Percentiles rank a stretch among this genome's conserved stretches.
These are phyloP conservation scores for Pyrrhia umbra DNA, from an alignment of 2,888 invertebrate species.

Conservation along the genomic window DNA sequence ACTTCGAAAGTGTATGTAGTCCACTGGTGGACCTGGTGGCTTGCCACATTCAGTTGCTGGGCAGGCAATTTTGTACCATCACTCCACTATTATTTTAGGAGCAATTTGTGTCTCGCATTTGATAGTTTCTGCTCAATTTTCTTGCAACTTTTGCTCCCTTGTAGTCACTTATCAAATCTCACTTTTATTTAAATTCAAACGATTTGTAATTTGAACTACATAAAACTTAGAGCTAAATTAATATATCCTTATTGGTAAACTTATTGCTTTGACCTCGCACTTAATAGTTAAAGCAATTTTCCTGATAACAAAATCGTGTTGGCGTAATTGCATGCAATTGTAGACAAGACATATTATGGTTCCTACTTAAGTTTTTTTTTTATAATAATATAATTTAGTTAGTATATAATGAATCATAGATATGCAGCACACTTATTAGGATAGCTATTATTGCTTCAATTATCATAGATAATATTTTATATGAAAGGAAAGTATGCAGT, in stretches of 20 bases:
- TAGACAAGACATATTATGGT: constrained; percentile 32
- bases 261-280: constrained; percentile 49
- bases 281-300: constrained; percentile 42
- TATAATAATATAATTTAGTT: neutral
- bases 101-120: too few relatives aligned
- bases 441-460: neutral
- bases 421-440: constrained; percentile 14
- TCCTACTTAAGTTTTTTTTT: neutral
- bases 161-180: neutral
- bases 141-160: too few relatives aligned
- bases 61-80: too few relatives aligned
- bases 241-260: constrained; percentile 28
- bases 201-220: constrained; percentile 1
- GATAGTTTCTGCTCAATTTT: too few relatives aligned
- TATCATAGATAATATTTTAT: neutral
- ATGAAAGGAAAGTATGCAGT: constrained; percentile 20
- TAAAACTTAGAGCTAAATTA: constrained; percentile 20
- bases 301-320: constrained; percentile 49
- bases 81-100: too few relatives aligned
- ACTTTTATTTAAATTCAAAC: neutral
- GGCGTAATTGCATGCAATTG: constrained; percentile 52
- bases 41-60: too few relatives aligned
- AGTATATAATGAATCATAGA: neutral
- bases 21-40: too few relatives aligned
- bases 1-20: too few relatives aligned